phyloP scores from a whole-genome alignment of 1,140 invertebrate species.

The Trigoniulus corallinus region DNA sequence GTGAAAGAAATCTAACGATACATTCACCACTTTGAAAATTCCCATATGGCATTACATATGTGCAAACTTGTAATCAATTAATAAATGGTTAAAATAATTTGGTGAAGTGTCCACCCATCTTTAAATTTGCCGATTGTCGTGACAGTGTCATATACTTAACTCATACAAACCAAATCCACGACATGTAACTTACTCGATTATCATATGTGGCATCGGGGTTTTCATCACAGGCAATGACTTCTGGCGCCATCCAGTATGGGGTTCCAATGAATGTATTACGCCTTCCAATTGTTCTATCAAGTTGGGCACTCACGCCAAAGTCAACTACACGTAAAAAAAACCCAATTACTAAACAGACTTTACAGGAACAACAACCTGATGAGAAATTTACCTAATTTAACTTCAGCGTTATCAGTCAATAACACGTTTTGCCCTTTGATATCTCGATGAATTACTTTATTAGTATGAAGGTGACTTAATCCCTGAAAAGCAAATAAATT shows the following conservation, averaged over 20 bases:
- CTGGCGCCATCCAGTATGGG: slow-evolving; percentile 65
- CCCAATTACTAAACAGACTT: not conserved
- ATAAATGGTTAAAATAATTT: too few relatives aligned
- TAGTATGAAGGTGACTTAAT: slow-evolving; percentile 91
- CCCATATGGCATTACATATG: too few relatives aligned
- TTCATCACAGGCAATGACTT: slow-evolving; percentile 99
- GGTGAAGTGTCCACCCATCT: too few relatives aligned
- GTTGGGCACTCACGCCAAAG: slow-evolving; percentile 97
- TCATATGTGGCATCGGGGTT: slow-evolving; percentile 99
- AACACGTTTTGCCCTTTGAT: slow-evolving; percentile 99
- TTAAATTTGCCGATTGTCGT: too few relatives aligned
- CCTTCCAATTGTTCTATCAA: slow-evolving; percentile 95
- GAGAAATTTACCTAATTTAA: slow-evolving; percentile 62
- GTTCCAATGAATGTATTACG: slow-evolving; percentile 99
- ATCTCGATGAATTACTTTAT: slow-evolving; percentile 98
- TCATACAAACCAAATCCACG: not conserved
- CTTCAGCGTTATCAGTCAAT: slow-evolving; percentile 97
- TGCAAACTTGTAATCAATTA: too few relatives aligned
- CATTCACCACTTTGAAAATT: too few relatives aligned
- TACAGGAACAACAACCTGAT: not conserved
- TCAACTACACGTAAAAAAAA: slow-evolving; percentile 52
- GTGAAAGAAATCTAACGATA: too few relatives aligned
- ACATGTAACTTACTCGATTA: slow-evolving; percentile 58
- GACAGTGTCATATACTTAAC: not conserved
- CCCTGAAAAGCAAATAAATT: slow-evolving; percentile 37